Evolutionary conservation across 2,888 invertebrate species (phyloP), one percentile per base, ranked within the genome.

Genomic region (Eurytoma californica): DNA sequence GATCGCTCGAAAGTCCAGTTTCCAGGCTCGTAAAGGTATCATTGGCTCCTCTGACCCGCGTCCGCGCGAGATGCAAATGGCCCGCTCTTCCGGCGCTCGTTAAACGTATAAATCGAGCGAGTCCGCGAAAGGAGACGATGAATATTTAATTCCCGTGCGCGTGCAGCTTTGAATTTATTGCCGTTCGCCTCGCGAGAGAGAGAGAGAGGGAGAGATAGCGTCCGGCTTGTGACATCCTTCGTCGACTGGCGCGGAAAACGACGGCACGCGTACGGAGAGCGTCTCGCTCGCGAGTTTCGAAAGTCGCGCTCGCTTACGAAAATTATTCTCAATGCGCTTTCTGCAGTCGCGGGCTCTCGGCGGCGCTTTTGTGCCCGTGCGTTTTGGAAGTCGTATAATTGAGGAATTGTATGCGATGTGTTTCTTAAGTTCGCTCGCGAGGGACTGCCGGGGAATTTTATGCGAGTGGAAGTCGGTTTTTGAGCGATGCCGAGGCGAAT

Each of bases 91-190:
- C n/a, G 39, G 4, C 63, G 39, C 63, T 63, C 63, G 39, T 47
- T 63, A 61, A 61, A 61, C 61, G 30, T 61, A 61, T 61, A 39
- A 61, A 61, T 61, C 61, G 61, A 61, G 61, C 61, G 61, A 28
- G 30, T n/a, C 16, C 60, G 24, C 60, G 20, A 60, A 65, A 70
- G 39, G 57, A 73, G 69, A 75, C 82, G 80, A 75, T 80, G 80
- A 82, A 82, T 82, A 80, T 82, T 82, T 82, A 78, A 80, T 80
- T 75, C 76, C 58, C 75, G 55, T 39, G 66, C 57, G 16, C 24
- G 69, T 63, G 72, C 28, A 30, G 24, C 72, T 28, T 28, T 49
- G 67, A 53, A 77, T 72, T 77, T 77, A 70, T 77, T 4, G 53
- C 60, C 72, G 57, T 3, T 14, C 39, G 39, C 39, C 39, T 9